These are phyloP conservation scores for Tympanoctomys barrerae DNA, from an alignment of 2,797 vertebrate species.

Conservation along the genomic window DNA sequence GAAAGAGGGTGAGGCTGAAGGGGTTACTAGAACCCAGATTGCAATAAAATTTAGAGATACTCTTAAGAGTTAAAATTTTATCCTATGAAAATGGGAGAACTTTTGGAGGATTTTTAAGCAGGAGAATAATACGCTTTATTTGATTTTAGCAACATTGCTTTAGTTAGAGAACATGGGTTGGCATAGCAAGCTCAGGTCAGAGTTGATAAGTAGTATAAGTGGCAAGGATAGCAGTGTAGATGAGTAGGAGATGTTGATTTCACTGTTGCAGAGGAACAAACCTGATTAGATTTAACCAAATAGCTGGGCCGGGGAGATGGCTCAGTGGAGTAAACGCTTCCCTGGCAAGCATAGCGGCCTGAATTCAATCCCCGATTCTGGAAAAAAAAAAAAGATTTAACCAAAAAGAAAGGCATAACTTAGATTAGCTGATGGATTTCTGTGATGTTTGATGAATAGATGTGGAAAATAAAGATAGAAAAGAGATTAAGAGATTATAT, in stretches of 20 bases:
- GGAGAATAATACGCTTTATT: neutral
- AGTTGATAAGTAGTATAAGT: neutral
- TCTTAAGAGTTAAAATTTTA: slow-evolving; percentile 4
- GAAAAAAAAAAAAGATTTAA: no score
- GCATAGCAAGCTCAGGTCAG: neutral
- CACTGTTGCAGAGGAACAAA: neutral
- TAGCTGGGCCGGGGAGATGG: no score
- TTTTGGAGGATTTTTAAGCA: neutral
- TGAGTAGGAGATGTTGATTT: neutral
- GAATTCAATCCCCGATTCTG: no score
- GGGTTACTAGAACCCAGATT: neutral
- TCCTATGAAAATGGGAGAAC: neutral
- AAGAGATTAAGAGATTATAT: no score
- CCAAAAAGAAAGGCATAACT: no score
- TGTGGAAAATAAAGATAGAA: no score
- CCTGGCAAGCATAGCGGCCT: no score
- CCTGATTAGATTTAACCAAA: neutral
- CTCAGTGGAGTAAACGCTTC: no score
- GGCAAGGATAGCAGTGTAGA: neutral
- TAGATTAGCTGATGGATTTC: no score
- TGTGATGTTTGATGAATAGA: no score
- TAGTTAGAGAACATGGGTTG: neutral
- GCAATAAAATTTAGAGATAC: neutral
- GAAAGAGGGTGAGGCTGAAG: neutral
- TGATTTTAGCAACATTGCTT: neutral